Evolutionary conservation across 2,113 vertebrate species (phyloP).

Genomic region (Miniopterus natalensis): DNA sequence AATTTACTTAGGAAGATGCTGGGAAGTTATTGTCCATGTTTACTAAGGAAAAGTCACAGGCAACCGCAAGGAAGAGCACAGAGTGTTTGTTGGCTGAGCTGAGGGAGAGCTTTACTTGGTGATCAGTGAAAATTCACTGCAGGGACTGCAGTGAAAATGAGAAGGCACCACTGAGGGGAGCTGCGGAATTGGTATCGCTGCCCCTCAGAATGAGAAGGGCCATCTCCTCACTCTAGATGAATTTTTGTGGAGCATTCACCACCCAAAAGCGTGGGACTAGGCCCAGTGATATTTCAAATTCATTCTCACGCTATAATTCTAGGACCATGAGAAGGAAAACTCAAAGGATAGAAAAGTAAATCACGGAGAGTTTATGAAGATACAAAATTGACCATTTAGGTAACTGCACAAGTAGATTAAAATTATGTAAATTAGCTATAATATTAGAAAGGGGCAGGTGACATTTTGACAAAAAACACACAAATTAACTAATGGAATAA

Average conservation of each 20-base stretch:
- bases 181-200: not conserved
- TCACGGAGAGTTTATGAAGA: not conserved
- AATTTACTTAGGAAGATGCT: not conserved
- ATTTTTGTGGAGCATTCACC: not conserved
- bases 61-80: not conserved
- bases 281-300: not conserved
- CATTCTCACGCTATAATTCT: not conserved
- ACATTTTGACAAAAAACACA: conserved; percentile 76
- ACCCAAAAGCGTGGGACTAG: not conserved
- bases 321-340: not conserved
- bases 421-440: conserved; percentile 71
- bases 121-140: no score
- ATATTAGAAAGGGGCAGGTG: conserved; percentile 48
- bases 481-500: conserved; percentile 74
- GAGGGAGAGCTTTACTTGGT: not conserved
- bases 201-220: not conserved
- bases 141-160: no score
- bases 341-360: conserved; percentile 22
- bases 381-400: conserved; percentile 17
- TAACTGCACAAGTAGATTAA: conserved; percentile 46
- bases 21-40: not conserved
- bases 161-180: not conserved
- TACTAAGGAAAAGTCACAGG: not conserved
- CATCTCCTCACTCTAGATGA: not conserved
- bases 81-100: not conserved